Evolutionary conservation across 2,113 vertebrate genomes (phyloP).

Genomic region (Corydoras sp.): DNA sequence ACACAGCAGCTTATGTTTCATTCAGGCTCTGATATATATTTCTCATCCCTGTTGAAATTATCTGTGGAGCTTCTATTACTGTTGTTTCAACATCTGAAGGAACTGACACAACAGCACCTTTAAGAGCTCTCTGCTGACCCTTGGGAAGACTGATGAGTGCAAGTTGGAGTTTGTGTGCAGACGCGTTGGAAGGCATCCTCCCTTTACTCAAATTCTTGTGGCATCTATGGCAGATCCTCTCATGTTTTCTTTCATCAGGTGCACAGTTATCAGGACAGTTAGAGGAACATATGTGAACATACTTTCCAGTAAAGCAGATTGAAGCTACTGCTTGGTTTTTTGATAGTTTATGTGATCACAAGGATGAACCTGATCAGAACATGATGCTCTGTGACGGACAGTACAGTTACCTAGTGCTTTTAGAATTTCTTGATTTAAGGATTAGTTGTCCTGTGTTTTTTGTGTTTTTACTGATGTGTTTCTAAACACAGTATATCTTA

Average conservation of each 20-base stretch:
- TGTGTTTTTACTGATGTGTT: background rate
- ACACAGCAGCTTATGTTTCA: constrained; percentile 30
- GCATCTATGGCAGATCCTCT: constrained; percentile 31
- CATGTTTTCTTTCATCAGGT: background rate
- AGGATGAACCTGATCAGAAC: constrained; percentile 15
- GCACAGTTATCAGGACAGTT: constrained; percentile 5
- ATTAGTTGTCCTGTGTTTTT: background rate
- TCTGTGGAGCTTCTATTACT: background rate
- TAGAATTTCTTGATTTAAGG: background rate
- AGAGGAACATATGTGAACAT: constrained; percentile 33
- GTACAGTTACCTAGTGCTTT: constrained; percentile 20
- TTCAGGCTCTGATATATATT: constrained; percentile 35
- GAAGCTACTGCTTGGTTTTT: constrained; percentile 3
- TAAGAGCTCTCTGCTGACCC: constrained; percentile 14
- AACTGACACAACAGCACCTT: constrained; percentile 34
- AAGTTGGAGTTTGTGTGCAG: constrained; percentile 11
- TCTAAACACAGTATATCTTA: constrained; percentile 10
- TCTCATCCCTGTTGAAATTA: background rate
- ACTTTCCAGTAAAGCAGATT: constrained; percentile 21
- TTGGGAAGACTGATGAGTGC: constrained; percentile 30
- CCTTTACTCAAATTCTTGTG: background rate
- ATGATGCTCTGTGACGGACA: constrained; percentile 16
- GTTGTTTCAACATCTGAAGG: constrained; percentile 35
- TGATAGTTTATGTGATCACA: constrained; percentile 14
- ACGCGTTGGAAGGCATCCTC: constrained; percentile 19